Conservation (phyloP, 2,888 invertebrate species). For the Acrocyrtus sp. region DNA sequence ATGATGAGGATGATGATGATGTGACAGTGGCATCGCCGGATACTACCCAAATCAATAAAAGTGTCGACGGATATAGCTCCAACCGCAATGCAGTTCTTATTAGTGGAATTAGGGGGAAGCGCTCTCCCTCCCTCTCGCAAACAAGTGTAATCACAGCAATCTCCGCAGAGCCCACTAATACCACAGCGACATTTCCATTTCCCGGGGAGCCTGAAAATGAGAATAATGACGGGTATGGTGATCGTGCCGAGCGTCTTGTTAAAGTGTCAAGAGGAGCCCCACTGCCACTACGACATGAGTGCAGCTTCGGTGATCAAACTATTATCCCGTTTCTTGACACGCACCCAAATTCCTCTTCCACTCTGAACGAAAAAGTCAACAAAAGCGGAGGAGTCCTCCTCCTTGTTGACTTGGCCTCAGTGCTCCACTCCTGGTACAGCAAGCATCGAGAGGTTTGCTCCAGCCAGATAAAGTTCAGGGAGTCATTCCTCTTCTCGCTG, state of each 20-base stretch:
- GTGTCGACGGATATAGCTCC: too few species aligned
- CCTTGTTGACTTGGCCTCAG: constrained; percentile 30
- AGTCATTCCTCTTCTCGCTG: constrained; percentile 39
- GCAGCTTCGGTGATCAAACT: constrained; percentile 13
- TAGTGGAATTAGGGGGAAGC: neutral
- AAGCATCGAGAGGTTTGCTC: constrained; percentile 13
- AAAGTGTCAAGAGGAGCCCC: constrained; percentile 34
- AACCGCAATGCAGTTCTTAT: neutral
- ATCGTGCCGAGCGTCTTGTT: too few species aligned
- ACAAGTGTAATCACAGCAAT: neutral
- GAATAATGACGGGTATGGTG: too few species aligned
- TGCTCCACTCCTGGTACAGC: constrained; percentile 30
- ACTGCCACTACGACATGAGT: constrained; percentile 8
- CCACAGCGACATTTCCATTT: neutral
- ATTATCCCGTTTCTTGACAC: neutral
- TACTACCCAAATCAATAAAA: too few species aligned
- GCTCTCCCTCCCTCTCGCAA: neutral
- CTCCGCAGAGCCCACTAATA: neutral
- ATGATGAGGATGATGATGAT: neutral
- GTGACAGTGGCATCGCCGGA: neutral
- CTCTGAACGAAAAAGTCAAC: constrained; percentile 6
- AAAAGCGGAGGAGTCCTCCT: constrained; percentile 6
- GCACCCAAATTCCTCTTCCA: neutral
- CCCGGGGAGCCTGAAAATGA: neutral
- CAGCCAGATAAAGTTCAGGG: constrained; percentile 9